Percentiles rank a stretch among this genome's conserved stretches.
These are phyloP conservation scores for Leptopilina clavipes DNA, from an alignment of 1,140 invertebrate genomes.

Conservation along the genomic window DNA sequence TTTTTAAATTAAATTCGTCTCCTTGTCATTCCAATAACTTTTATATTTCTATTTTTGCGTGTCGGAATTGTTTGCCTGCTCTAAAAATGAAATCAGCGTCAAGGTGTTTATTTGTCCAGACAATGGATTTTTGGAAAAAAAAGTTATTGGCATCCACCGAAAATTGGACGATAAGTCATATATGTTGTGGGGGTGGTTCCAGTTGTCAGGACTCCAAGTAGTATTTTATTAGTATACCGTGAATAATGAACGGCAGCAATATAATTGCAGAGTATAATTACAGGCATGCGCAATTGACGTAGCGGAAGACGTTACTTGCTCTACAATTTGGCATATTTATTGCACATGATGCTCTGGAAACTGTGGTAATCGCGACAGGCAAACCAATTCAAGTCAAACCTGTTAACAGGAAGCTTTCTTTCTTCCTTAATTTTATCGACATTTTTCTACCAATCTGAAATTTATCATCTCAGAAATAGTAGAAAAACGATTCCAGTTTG, in stretches of 20 bases:
- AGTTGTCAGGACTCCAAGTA: slow-evolving; percentile 37
- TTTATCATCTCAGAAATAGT: too few relatives aligned
- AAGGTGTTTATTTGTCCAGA: not conserved
- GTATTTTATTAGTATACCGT: slow-evolving; percentile 45
- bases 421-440: too few relatives aligned
- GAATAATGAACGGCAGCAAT: slow-evolving; percentile 44
- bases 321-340: slow-evolving; percentile 17
- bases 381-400: not conserved
- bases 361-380: not conserved
- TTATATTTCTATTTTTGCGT: not conserved
- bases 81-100: not conserved
- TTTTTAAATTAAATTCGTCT: too few relatives aligned
- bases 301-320: slow-evolving; percentile 21
- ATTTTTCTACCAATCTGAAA: too few relatives aligned
- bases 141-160: not conserved
- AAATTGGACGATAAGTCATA: slow-evolving; percentile 48
- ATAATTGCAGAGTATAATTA: slow-evolving; percentile 52
- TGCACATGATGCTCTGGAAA: slow-evolving; percentile 5
- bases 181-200: slow-evolving; percentile 43
- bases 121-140: not conserved
- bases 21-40: too few relatives aligned
- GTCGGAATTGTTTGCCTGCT: not conserved
- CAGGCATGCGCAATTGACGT: slow-evolving; percentile 40
- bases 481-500: too few relatives aligned
- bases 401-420: not conserved